Evolutionary conservation across 2,888 invertebrate genomes (phyloP).

Genomic region (Erebia epiphron): DNA sequence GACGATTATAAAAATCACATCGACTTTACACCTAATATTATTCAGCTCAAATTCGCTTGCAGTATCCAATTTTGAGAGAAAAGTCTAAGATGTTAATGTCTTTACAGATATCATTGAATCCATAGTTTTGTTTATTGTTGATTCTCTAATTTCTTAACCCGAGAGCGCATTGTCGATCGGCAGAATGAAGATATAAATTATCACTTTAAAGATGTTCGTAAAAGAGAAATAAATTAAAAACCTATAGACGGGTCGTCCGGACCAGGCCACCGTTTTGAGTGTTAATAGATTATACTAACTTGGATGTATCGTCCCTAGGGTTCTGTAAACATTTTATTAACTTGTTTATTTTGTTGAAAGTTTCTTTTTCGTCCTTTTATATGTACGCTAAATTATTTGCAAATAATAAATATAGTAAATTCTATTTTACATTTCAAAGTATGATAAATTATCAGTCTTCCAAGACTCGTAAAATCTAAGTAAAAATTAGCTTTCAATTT

Average conservation of each 20-base stretch:
- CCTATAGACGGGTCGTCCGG: conserved; percentile 61
- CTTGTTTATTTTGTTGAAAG: not conserved
- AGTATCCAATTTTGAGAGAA: conserved; percentile 15
- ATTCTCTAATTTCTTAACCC: conserved; percentile 34
- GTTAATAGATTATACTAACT: conserved; percentile 68
- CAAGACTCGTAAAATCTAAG: not conserved
- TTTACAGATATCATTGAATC: conserved; percentile 34
- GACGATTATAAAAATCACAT: conserved; percentile 21
- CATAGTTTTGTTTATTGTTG: conserved; percentile 35
- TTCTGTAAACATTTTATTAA: not conserved
- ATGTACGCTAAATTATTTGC: no score
- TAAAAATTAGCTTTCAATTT: conserved; percentile 22
- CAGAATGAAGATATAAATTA: conserved; percentile 33
- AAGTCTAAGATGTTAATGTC: conserved; percentile 42
- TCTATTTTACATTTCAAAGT: not conserved
- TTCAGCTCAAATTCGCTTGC: conserved; percentile 45
- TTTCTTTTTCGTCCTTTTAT: not conserved
- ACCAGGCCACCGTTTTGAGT: conserved; percentile 69
- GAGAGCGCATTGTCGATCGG: conserved; percentile 26
- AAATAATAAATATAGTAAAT: no score
- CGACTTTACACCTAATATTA: conserved; percentile 31
- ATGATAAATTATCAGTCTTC: not conserved
- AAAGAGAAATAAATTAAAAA: conserved; percentile 70
- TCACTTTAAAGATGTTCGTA: conserved; percentile 45
- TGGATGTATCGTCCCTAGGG: conserved; percentile 1